Evolutionary conservation across 2,113 vertebrate species (phyloP), one percentile per base, ranked within the genome.

Genomic region (Takifugu flavidus): DNA sequence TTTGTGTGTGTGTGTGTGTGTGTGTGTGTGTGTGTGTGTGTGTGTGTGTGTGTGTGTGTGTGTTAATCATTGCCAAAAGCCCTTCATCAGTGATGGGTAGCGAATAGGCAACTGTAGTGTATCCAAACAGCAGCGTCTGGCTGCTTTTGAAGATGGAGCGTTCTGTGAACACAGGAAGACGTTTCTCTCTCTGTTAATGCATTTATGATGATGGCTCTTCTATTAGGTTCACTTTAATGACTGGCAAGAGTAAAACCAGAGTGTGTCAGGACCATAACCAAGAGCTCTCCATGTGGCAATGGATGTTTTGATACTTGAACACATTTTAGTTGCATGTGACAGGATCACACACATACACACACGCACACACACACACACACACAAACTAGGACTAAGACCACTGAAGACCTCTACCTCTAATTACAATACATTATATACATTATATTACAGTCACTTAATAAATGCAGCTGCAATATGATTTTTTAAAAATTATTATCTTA

Each of bases 121-220:
- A 71, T 85, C 83, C 77, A 85, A 82, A 85, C 74, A 69, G 77
- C 70, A 76, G 74, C 67, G 81, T 80, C 80, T 84, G 77, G 78
- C 70, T 83, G 56, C 81, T 86, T 87, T 87, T 70, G 57, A 73
- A 87, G 82, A 87, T 74, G 39, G 74, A 90, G 82, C 72, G 27
- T 66, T 72, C 74, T 72, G 68, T 72, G 70, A 85, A 84, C 80
- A 71, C 74, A 83, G 85, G 72, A 79, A 87, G 82, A 81, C 85
- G 78, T 83, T 82, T 82, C 79, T 87, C 74, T 85, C 75, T 72
- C 75, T 87, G 83, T 78, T 83, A 86, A 88, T 82, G 74, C 78
- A 73, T 84, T 87, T 90, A 89, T 78, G 78, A 83, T 89, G 82
- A 90, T 85, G 82, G 69, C 74, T 87, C 83, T 81, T 86, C 83